Evolutionary conservation across 1,140 invertebrate species (phyloP).

Genomic region (Papilio glaucus): DNA sequence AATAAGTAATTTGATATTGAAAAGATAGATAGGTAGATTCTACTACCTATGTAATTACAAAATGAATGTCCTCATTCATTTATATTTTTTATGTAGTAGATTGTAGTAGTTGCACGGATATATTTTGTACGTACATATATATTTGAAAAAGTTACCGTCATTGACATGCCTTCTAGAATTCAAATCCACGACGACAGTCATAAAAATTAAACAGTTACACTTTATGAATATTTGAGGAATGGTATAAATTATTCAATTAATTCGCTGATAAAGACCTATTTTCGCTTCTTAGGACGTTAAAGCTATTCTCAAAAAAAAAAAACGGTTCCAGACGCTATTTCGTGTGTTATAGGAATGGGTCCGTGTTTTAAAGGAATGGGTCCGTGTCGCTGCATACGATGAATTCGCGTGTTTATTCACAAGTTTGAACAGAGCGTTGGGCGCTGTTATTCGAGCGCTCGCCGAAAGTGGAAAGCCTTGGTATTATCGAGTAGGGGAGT

Average conservation of each 20-base stretch:
- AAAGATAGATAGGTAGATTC: conserved; percentile 4
- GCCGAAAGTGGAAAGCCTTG: conserved; percentile 81
- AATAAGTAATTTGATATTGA: conserved; percentile 1
- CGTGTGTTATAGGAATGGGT: background rate
- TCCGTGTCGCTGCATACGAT: conserved; percentile 5
- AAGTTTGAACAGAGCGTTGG: conserved; percentile 18
- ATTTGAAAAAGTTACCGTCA: background rate
- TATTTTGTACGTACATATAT: too few species aligned
- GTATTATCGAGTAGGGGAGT: conserved; percentile 70
- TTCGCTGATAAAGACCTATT: background rate
- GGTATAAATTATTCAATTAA: background rate
- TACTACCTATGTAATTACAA: too few species aligned
- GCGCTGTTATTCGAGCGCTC: conserved; percentile 48
- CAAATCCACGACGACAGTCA: background rate
- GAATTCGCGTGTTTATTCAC: conserved; percentile 15
- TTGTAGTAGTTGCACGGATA: too few species aligned
- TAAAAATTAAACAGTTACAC: background rate
- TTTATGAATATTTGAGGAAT: background rate
- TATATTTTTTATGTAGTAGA: too few species aligned
- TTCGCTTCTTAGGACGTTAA: background rate
- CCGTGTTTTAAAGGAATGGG: background rate
- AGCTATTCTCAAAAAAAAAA: too few species aligned
- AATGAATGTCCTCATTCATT: background rate
- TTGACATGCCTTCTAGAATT: background rate
- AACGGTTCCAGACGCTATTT: too few species aligned